These are phyloP conservation scores for Trematomus loennbergii DNA, from an alignment of 2,113 vertebrate species.

Conservation along the genomic window DNA sequence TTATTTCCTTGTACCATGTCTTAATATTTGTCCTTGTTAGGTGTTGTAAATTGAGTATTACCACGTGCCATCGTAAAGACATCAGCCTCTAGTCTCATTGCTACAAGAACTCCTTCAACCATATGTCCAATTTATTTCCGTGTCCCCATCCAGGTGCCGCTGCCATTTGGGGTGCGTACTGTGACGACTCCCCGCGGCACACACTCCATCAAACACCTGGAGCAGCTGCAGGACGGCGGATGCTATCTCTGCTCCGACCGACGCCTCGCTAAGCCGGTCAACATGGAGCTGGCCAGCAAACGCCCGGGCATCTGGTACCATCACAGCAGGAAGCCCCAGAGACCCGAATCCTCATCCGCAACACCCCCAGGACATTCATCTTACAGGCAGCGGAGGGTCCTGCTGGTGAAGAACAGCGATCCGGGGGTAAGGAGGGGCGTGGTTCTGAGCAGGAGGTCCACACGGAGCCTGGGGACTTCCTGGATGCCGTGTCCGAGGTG, in stretches of 20 bases:
- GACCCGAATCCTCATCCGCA: constrained; percentile 45
- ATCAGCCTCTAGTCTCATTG: too few relatives aligned
- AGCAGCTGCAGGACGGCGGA: constrained; percentile 93
- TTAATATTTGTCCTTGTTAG: too few relatives aligned
- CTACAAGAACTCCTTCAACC: too few relatives aligned
- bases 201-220: constrained; percentile 89
- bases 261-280: constrained; percentile 85
- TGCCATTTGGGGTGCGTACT: constrained; percentile 93
- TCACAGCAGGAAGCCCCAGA: constrained; percentile 52
- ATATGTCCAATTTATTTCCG: background rate
- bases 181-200: constrained; percentile 92
- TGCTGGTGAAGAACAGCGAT: constrained; percentile 91
- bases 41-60: too few relatives aligned
- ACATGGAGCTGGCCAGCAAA: constrained; percentile 76
- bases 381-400: constrained; percentile 82
- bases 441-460: constrained; percentile 85
- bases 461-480: constrained; percentile 85
- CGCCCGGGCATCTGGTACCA: constrained; percentile 74
- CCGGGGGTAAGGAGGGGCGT: constrained; percentile 84
- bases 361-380: constrained; percentile 53
- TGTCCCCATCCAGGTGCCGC: constrained; percentile 79
- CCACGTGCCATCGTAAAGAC: too few relatives aligned
- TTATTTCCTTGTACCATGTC: too few relatives aligned
- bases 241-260: constrained; percentile 95
- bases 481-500: constrained; percentile 90